Evolutionary conservation across 1,140 invertebrate species (phyloP).

Genomic region (Cyrtorhinus lividipennis): DNA sequence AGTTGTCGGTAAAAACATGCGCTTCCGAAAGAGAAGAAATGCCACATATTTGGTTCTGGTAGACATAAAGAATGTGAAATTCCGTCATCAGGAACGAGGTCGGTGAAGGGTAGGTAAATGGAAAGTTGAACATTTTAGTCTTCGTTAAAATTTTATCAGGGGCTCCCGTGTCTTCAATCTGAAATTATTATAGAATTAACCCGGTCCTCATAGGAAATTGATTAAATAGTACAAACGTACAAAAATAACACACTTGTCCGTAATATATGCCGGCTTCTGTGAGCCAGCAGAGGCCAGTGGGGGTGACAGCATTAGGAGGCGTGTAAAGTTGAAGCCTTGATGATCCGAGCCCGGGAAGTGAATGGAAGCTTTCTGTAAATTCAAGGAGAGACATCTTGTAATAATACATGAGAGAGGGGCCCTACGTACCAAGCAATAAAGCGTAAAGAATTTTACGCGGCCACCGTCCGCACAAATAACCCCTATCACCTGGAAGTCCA

Average conservation of each 20-base stretch:
- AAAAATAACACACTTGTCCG: constrained; percentile 52
- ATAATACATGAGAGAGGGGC: background rate
- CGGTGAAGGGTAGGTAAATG: constrained; percentile 7
- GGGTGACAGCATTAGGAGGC: constrained; percentile 43
- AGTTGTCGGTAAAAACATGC: constrained; percentile 73
- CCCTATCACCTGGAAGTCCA: constrained; percentile 47
- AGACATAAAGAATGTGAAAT: constrained; percentile 78
- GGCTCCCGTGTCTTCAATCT: no score
- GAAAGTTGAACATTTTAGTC: constrained; percentile 19
- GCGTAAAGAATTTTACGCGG: no score
- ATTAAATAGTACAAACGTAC: no score
- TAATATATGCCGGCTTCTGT: constrained; percentile 57
- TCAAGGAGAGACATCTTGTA: constrained; percentile 17
- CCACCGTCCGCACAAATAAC: no score
- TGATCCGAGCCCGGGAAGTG: constrained; percentile 59
- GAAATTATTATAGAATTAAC: no score
- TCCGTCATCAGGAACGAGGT: constrained; percentile 70
- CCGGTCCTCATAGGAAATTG: no score
- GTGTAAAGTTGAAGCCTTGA: constrained; percentile 70
- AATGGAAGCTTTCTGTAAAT: constrained; percentile 44
- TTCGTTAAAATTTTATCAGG: constrained; percentile 16
- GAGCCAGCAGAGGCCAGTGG: constrained; percentile 75
- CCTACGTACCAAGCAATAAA: no score
- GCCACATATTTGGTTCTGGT: constrained; percentile 65
- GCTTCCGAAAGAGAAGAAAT: constrained; percentile 76